These are phyloP conservation scores for Bombus affinis DNA, from an alignment of 1,140 invertebrate genomes.

Conservation along the genomic window DNA sequence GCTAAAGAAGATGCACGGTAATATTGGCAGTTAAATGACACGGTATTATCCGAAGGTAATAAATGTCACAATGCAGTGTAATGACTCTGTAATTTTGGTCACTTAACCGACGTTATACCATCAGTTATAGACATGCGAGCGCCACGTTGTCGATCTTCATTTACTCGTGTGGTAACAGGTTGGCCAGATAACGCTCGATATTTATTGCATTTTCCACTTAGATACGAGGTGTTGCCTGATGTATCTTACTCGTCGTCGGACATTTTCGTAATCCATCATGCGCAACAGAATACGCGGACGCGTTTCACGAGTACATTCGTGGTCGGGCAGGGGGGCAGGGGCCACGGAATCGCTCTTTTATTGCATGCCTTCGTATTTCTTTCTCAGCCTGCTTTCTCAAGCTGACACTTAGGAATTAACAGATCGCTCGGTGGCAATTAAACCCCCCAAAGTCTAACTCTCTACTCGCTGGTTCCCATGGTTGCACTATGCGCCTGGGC, in stretches of 20 bases:
- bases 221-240: neutral
- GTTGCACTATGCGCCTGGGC: conserved; percentile 43
- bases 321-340: neutral
- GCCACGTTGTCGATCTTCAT: conserved; percentile 35
- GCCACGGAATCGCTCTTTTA: conserved; percentile 38
- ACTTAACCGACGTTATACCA: conserved; percentile 40
- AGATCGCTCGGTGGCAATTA: conserved; percentile 78
- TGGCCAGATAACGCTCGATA: conserved; percentile 44
- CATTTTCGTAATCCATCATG: conserved; percentile 46
- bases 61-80: conserved; percentile 66
- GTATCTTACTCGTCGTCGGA: neutral
- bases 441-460: conserved; percentile 67
- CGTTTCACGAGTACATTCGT: neutral
- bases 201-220: conserved; percentile 48
- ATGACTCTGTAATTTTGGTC: conserved; percentile 65
- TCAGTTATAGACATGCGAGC: conserved; percentile 48
- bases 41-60: conserved; percentile 61
- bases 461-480: conserved; percentile 68
- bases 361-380: conserved; percentile 52
- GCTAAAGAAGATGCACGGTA: conserved; percentile 53
- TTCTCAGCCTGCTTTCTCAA: conserved; percentile 67
- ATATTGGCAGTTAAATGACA: conserved; percentile 66
- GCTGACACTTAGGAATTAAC: conserved; percentile 79
- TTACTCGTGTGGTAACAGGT: conserved; percentile 41
- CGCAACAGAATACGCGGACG: conserved; percentile 10